These are phyloP conservation scores for Eristalis tenax DNA, from an alignment of 2,888 invertebrate species.

Conservation along the genomic window DNA sequence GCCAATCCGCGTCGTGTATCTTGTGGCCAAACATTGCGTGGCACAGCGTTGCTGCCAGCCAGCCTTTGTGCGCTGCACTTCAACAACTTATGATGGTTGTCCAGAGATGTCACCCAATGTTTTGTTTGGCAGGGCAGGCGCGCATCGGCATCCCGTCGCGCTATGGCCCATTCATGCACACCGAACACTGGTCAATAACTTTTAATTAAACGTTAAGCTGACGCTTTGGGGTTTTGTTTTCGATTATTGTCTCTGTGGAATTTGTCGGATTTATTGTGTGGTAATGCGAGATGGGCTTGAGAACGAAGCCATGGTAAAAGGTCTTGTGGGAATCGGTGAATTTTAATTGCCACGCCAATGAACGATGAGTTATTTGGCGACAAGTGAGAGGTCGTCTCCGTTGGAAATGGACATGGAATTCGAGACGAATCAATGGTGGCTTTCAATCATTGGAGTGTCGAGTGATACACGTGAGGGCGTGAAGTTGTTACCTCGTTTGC, in stretches of 20 bases:
- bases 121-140: slow-evolving; percentile 4
- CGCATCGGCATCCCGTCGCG: slow-evolving; percentile 29
- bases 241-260: slow-evolving; percentile 18
- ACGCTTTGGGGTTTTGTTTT: slow-evolving; percentile 17
- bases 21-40: slow-evolving; percentile 21
- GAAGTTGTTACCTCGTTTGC: no score
- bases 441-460: background rate
- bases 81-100: slow-evolving; percentile 47
- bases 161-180: slow-evolving; percentile 7
- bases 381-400: background rate
- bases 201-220: slow-evolving; percentile 51
- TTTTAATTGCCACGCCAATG: background rate
- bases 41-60: background rate
- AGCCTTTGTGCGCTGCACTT: slow-evolving; percentile 34
- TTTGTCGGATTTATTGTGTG: slow-evolving; percentile 46
- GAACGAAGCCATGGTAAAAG: background rate
- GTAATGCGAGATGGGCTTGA: slow-evolving; percentile 51
- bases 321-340: background rate
- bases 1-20: slow-evolving; percentile 4
- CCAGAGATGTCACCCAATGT: slow-evolving; percentile 47
- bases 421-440: background rate
- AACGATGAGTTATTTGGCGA: background rate
- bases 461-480: no score
- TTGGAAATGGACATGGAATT: background rate
- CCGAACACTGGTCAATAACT: slow-evolving; percentile 46